These are phyloP conservation scores for Apantesis nais DNA, from an alignment of 2,888 invertebrate species.

Conservation along the genomic window DNA sequence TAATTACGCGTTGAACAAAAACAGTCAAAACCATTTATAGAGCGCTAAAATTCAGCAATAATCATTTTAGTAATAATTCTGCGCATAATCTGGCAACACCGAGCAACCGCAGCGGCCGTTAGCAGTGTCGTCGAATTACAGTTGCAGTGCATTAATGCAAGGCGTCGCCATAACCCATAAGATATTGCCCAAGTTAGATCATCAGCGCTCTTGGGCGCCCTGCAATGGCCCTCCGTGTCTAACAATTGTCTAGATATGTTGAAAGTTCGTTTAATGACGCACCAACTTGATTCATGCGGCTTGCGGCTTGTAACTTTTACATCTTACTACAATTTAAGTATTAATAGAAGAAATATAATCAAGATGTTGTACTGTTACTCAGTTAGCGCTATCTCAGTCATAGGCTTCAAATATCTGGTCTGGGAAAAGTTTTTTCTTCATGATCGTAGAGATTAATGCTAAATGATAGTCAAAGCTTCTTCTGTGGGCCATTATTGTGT, in stretches of 20 bases:
- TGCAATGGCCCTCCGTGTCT: conserved; percentile 57
- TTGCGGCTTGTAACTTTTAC: conserved; percentile 46
- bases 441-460: background rate
- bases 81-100: conserved; percentile 46
- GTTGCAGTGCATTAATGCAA: conserved; percentile 67
- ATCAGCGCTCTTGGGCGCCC: conserved; percentile 65
- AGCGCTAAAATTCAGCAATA: conserved; percentile 38
- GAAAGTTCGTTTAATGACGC: conserved; percentile 63
- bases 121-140: conserved; percentile 44
- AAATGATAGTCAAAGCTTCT: background rate
- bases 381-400: background rate
- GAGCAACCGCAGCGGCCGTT: conserved; percentile 42
- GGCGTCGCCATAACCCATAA: conserved; percentile 69
- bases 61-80: conserved; percentile 48
- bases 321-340: conserved; percentile 38
- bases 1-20: conserved; percentile 12
- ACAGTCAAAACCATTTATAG: conserved; percentile 27
- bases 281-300: conserved; percentile 64
- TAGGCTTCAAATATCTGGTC: background rate
- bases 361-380: conserved; percentile 2
- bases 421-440: background rate
- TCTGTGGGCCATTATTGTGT: background rate
- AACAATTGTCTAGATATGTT: conserved; percentile 58
- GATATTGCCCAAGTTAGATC: conserved; percentile 76
- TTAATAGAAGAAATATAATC: conserved; percentile 27